These are phyloP conservation scores for Amyelois transitella DNA, from an alignment of 1,140 invertebrate species.

Conservation along the genomic window DNA sequence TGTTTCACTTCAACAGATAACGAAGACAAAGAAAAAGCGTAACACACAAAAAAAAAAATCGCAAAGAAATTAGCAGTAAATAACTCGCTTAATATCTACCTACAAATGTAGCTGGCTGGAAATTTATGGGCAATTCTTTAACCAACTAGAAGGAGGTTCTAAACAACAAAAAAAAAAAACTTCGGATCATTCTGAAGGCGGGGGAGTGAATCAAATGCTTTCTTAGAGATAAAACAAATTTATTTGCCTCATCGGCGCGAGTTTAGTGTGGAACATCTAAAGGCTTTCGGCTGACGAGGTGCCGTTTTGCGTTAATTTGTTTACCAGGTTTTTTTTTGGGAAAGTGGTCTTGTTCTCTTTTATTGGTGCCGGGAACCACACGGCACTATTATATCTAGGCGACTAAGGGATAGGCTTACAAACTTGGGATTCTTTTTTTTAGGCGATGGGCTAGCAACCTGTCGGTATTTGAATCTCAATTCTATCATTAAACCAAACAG, in stretches of 20 bases:
- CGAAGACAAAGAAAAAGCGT: not conserved
- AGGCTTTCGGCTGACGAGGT: not conserved
- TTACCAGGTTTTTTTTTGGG: not conserved
- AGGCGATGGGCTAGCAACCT: no score
- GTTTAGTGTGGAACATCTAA: not conserved
- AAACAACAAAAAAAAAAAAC: slow-evolving; percentile 5
- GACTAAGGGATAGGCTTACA: no score
- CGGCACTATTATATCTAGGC: no score
- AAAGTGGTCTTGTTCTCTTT: no score
- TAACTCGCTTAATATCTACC: slow-evolving; percentile 4
- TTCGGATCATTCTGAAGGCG: slow-evolving; percentile 4
- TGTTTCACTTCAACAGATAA: not conserved
- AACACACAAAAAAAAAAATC: not conserved
- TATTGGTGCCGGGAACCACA: no score
- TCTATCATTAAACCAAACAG: no score
- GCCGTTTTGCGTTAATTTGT: not conserved
- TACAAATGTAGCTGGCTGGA: not conserved
- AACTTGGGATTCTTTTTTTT: no score
- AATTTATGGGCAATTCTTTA: slow-evolving; percentile 4
- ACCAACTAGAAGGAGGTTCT: slow-evolving; percentile 2
- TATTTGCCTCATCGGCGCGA: slow-evolving; percentile 6
- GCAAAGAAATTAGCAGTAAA: slow-evolving; percentile 9
- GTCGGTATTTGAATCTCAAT: no score
- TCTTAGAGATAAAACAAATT: slow-evolving; percentile 5
- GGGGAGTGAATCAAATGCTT: slow-evolving; percentile 7